Evolutionary conservation across 2,113 vertebrate species (phyloP).

Genomic region (Bucco capensis): DNA sequence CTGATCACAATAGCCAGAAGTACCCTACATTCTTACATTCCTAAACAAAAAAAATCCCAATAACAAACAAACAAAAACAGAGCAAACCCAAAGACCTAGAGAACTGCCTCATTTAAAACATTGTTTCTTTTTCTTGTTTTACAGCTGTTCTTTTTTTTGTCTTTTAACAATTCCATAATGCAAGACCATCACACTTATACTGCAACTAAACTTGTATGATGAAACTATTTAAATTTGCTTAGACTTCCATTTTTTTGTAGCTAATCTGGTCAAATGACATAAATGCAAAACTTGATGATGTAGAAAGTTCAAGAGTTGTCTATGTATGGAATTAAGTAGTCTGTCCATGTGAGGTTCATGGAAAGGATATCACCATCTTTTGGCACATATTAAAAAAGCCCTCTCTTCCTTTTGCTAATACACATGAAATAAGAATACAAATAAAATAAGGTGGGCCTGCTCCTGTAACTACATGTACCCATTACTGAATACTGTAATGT

Average conservation of each 20-base stretch:
- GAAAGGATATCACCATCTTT: background rate
- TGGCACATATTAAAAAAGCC: background rate
- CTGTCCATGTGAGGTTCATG: background rate
- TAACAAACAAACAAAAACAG: background rate
- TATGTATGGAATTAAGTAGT: background rate
- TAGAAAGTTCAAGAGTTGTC: background rate
- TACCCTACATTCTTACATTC: background rate
- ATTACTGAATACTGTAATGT: background rate
- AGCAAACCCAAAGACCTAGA: background rate
- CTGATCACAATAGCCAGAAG: constrained; percentile 22
- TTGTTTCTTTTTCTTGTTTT: background rate
- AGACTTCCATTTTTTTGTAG: background rate
- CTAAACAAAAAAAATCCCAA: background rate
- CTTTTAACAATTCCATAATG: background rate
- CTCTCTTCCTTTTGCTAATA: background rate
- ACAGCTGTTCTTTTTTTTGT: background rate
- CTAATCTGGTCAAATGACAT: background rate
- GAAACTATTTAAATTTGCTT: background rate
- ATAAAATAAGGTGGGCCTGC: background rate
- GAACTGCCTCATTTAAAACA: background rate
- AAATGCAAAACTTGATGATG: background rate
- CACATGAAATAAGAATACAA: background rate
- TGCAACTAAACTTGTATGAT: background rate
- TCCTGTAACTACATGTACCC: background rate
- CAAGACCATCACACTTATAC: background rate